Evolutionary conservation across 2,113 vertebrate genomes (phyloP).

Genomic region (Eulemur rufifrons): DNA sequence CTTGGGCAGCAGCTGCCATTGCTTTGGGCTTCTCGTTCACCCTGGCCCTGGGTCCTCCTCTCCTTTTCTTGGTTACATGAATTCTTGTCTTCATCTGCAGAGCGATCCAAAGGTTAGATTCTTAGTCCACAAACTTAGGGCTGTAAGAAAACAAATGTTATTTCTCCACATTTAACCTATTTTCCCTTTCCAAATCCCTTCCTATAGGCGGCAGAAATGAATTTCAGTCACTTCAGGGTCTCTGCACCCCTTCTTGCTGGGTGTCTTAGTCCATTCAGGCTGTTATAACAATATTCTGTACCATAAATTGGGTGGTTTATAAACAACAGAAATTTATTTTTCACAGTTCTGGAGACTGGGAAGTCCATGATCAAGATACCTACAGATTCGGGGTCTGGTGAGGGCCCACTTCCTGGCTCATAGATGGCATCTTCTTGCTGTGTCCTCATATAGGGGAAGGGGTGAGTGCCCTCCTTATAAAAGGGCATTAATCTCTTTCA

Average conservation of each 20-base stretch:
- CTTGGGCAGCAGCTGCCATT: background rate
- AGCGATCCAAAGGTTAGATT: background rate
- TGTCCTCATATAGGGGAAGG: background rate
- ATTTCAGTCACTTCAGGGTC: background rate
- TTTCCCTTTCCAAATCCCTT: background rate
- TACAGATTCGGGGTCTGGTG: background rate
- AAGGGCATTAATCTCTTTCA: background rate
- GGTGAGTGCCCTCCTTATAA: background rate
- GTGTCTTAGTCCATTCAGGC: background rate
- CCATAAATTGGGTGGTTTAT: background rate
- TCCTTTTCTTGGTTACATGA: background rate
- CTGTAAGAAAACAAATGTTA: background rate
- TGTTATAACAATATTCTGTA: background rate
- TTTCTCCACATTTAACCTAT: background rate
- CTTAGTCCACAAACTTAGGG: background rate
- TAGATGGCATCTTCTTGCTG: background rate
- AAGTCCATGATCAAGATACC: background rate
- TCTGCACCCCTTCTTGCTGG: background rate
- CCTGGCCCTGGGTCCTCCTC: rapidly evolving
- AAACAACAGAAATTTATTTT: background rate
- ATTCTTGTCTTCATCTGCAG: background rate
- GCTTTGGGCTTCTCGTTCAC: background rate
- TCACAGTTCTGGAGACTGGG: background rate
- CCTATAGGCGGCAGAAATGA: background rate
- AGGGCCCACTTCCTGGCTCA: background rate